Evolutionary conservation across 2,113 vertebrate genomes (phyloP), one percentile per base, ranked within the genome.

Genomic region (Gymnocephalus cernua): DNA sequence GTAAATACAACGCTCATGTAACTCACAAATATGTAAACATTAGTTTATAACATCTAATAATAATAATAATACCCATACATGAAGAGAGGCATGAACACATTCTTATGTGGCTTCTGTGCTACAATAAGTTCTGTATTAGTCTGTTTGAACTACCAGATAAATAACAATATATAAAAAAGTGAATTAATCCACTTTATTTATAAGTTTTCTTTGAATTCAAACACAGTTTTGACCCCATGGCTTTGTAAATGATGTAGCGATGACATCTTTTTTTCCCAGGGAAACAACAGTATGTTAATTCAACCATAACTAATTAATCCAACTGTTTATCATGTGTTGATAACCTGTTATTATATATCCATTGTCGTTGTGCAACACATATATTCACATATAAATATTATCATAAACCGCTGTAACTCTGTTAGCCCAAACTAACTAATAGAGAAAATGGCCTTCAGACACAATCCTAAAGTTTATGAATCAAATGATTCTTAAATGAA

Each of bases 11-110:
- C 5, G 2, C 23, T 32, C 13, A 25, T 62, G 27, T 50, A 23
- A 74, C 61, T 58, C 56, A 29, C 56, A 47, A 47, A n/a, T 19
- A 44, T 70, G 29, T 23, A 68, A 35, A 51, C n/a, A 23, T 15
- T 21, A 63, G 38, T 38, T n/a, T 41, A n/a, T 53, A n/a, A 12
- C 21, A 23, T 54, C 66, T 54, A 23, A 48, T 32, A 29, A 68
- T 51, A 53, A 6, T 54, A 0, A n/a, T n/a, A 63, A 38, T 38
- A 1, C 10, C 61, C 21, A 5, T 41, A 32, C 57, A 41, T 62
- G 12, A 9, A 23, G 35, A 63, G 35, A 62, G 11, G 12, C 61
- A 44, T 63, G 61, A 23, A 21, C 5, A 15, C 10, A 41, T 41
- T 41, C 9, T 11, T 41, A 29, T 35, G 27, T 35, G 4, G 27